A percentile compares a stretch with the other conserved stretches of the same genome.
phyloP scores from a whole-genome alignment of 2,797 vertebrate genomes.

The Mormyrus proboscirostris region DNA sequence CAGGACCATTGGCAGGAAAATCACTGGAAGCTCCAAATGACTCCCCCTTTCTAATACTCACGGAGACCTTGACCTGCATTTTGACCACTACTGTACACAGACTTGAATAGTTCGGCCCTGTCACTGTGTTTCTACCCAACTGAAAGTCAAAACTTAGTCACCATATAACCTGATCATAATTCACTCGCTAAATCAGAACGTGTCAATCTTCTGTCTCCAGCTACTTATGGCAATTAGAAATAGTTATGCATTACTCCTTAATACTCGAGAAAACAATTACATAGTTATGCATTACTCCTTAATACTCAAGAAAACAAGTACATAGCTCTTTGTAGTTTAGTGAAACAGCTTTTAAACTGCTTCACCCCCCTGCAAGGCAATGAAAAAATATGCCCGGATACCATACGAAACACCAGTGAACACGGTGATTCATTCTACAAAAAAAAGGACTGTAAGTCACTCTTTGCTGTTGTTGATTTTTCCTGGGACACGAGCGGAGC shows the following conservation, averaged over 20 bases:
- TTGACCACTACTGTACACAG: not conserved
- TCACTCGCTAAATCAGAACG: not conserved
- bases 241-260: not conserved
- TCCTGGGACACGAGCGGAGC: not conserved
- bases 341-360: not conserved
- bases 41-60: not conserved
- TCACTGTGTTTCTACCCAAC: not conserved
- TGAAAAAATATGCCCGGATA: not conserved
- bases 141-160: not conserved
- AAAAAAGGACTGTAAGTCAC: not conserved
- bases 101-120: not conserved
- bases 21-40: not conserved
- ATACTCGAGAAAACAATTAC: not conserved
- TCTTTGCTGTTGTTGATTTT: not conserved
- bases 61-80: not conserved
- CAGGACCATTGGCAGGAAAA: not conserved
- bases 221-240: not conserved
- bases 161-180: not conserved
- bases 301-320: not conserved
- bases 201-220: not conserved
- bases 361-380: not conserved
- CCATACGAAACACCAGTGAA: not conserved
- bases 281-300: not conserved
- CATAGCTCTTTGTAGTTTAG: not conserved
- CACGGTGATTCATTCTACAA: not conserved